Evolutionary conservation across 2,888 invertebrate species (phyloP).

Genomic region (Lissonota sp.): DNA sequence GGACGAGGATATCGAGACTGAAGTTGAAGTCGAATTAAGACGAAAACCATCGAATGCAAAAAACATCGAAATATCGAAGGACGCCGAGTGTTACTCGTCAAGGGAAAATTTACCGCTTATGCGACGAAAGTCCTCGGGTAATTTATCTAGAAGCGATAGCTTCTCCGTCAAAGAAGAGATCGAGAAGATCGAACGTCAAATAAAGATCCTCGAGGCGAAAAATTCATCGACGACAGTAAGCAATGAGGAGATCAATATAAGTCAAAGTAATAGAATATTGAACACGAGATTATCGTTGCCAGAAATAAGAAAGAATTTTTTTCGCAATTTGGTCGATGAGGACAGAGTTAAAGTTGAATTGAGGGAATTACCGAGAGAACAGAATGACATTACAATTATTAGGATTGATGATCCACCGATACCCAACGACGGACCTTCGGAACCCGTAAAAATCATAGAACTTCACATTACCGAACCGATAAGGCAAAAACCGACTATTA

Average conservation of each 20-base stretch:
- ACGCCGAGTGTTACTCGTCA: slow-evolving; percentile 74
- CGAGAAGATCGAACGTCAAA: slow-evolving; percentile 79
- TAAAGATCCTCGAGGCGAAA: slow-evolving; percentile 76
- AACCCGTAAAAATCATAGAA: slow-evolving; percentile 83
- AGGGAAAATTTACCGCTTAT: slow-evolving; percentile 51
- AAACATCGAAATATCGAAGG: slow-evolving; percentile 84
- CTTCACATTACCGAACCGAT: slow-evolving; percentile 85
- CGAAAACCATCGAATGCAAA: slow-evolving; percentile 83
- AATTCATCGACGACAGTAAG: slow-evolving; percentile 12
- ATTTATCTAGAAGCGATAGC: slow-evolving; percentile 74
- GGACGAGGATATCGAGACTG: slow-evolving; percentile 72
- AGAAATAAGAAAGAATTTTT: slow-evolving; percentile 77
- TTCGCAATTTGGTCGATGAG: slow-evolving; percentile 73
- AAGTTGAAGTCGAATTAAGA: slow-evolving; percentile 84
- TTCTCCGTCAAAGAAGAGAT: slow-evolving; percentile 81
- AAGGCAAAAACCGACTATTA: slow-evolving; percentile 78
- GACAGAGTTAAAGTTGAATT: slow-evolving; percentile 75
- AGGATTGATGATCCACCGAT: slow-evolving; percentile 74
- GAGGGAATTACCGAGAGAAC: slow-evolving; percentile 77
- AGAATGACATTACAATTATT: slow-evolving; percentile 77
- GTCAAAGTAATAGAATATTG: no score
- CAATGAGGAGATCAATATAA: slow-evolving; percentile 16
- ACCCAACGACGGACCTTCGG: slow-evolving; percentile 67
- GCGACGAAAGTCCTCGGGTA: slow-evolving; percentile 66
- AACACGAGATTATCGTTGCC: slow-evolving; percentile 72